These are phyloP conservation scores for Vollenhovia emeryi DNA, from an alignment of 1,140 invertebrate genomes.

Conservation along the genomic window DNA sequence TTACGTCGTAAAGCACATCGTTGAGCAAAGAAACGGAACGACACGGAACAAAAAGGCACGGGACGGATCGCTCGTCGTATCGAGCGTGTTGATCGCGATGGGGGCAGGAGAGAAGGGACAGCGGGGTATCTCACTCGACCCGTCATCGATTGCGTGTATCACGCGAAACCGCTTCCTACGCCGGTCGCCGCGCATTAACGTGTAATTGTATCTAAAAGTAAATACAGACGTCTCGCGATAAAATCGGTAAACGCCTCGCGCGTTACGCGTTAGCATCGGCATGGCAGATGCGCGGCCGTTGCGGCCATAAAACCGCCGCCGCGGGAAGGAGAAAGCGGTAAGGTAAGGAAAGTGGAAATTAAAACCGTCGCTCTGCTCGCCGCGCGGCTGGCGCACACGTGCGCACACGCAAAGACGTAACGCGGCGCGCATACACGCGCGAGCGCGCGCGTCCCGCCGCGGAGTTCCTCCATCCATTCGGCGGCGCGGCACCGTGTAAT, in stretches of 20 bases:
- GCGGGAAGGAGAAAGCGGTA: constrained; percentile 21
- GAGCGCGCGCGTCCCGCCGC: not conserved
- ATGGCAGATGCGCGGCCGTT: constrained; percentile 5
- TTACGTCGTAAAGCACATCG: constrained; percentile 37
- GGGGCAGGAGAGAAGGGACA: no score
- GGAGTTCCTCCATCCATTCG: constrained; percentile 54
- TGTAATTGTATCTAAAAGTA: constrained; percentile 57
- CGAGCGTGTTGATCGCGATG: constrained; percentile 36
- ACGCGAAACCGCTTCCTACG: constrained; percentile 51
- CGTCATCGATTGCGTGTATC: constrained; percentile 55
- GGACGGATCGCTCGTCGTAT: constrained; percentile 26
- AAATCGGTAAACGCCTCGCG: constrained; percentile 59
- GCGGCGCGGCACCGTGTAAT: constrained; percentile 71
- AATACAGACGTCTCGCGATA: constrained; percentile 61
- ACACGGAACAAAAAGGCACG: constrained; percentile 15
- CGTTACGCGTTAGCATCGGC: constrained; percentile 44
- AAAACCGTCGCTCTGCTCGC: constrained; percentile 64
- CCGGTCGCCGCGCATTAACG: constrained; percentile 48
- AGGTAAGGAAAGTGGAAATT: constrained; percentile 61
- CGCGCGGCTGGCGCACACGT: not conserved
- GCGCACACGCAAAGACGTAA: not conserved
- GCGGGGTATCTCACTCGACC: constrained; percentile 6
- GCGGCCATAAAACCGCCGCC: constrained; percentile 14
- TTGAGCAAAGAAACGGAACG: constrained; percentile 6
- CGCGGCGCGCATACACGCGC: no score